phyloP scores from a whole-genome alignment of 2,113 vertebrate species.

The Monopterus albus region DNA sequence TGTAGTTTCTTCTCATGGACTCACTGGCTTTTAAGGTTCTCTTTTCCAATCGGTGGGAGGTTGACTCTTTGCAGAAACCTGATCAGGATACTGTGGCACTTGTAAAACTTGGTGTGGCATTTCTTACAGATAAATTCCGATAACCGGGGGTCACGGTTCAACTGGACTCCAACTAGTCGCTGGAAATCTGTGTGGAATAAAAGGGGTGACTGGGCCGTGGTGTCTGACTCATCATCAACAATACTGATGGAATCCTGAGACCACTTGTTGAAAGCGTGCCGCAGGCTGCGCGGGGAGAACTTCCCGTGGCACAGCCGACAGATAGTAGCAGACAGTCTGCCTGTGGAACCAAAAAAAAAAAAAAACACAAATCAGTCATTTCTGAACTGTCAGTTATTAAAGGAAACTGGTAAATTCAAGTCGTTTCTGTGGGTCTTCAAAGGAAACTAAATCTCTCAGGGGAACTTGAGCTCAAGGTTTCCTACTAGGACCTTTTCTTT shows the following conservation, averaged over 20 bases:
- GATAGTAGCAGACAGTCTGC: constrained; percentile 80
- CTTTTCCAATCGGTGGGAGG: constrained; percentile 72
- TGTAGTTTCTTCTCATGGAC: rapidly evolving
- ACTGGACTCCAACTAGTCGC: constrained; percentile 87
- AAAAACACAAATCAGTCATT: neutral
- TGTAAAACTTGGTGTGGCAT: constrained; percentile 95
- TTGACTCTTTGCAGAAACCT: constrained; percentile 93
- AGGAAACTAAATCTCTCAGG: no score
- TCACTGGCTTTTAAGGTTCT: constrained; percentile 79
- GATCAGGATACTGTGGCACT: constrained; percentile 89
- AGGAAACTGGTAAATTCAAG: neutral
- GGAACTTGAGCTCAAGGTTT: no score
- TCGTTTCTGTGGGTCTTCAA: neutral
- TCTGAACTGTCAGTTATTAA: no score
- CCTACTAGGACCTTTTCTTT: neutral
- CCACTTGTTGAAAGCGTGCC: constrained; percentile 86
- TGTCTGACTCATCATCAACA: constrained; percentile 70
- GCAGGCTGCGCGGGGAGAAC: constrained; percentile 90
- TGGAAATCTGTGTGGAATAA: constrained; percentile 93
- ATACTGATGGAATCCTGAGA: constrained; percentile 72
- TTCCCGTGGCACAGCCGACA: constrained; percentile 96
- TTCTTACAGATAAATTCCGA: constrained; percentile 93
- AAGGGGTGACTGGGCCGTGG: constrained; percentile 70
- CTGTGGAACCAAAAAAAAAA: no score
- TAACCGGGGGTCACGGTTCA: constrained; percentile 86